Evolutionary conservation across 2,888 invertebrate genomes (phyloP), one percentile per base, ranked within the genome.

Genomic region (Phorcus lineatus): DNA sequence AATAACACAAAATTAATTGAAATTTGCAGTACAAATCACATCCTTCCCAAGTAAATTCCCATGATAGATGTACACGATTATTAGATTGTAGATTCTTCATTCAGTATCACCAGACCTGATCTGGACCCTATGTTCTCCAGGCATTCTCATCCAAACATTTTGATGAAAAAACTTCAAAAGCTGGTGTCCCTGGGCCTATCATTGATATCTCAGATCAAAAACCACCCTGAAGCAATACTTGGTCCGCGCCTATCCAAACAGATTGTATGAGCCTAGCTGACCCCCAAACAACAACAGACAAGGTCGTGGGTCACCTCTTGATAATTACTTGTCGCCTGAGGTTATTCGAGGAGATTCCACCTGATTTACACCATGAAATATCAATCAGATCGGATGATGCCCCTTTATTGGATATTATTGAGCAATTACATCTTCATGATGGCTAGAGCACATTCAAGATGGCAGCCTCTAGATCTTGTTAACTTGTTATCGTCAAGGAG

Each of bases 201-300:
- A 62, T 28, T 62, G 62, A 62, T 62, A 62, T 28, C 22, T 24
- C 62, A 62, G 62, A 62, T 62, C 24, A 62, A 62, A 62, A 62
- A 24, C 13, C 13, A 62, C 62, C 62, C 28, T 17, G 62, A 31
- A 62, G 62, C 62, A 16, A 62, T 28, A 28, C 62, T 62, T 62
- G 24, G 62, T 62, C 13, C 17, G 28, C 9, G 28, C 24, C 6
- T 16, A 62, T 16, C 28, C 62, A 28, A 31, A 62, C 62, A 62
- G 62, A 62, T 62, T 28, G 28, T 28, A 7, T 24, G 22, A 62
- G 24, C 62, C 22, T 17, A 4, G 3, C 62, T 62, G 28, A 62
- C 62, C 62, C 57, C 62, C 17, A 28, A 47, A 62, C 24, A 62
- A 62, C 62, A 62, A 62, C 62, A 62, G 62, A 62, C 28, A 28